Evolutionary conservation across 2,797 vertebrate species (phyloP), one percentile per base, ranked within the genome.

Genomic region (Molossus molossus): DNA sequence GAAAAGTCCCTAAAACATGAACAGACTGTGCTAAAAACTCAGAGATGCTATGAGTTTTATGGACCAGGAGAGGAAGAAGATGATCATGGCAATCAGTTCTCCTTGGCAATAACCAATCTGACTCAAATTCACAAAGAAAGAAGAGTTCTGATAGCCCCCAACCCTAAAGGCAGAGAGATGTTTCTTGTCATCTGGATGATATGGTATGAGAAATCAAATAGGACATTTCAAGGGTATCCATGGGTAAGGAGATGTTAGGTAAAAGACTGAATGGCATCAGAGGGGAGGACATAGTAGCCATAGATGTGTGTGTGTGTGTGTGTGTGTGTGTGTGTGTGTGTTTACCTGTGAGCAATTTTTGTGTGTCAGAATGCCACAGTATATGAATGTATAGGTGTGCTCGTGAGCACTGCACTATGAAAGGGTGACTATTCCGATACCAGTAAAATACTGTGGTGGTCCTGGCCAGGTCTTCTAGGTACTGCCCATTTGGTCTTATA

Each of bases 211-310:
- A 90, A 87, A 87, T 72, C 3, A 95, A 58, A 40, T 0, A 37
- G 3, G 9, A 60, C 27, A 75, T 80, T 79, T 91, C 15, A 82
- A 86, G 9, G 86, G 15, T 7, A 85, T 76, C 18, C 20, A 62
- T 1, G 2, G 3, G 8, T 27, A 77, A 82, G 20, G 21, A 27
- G 10, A 81, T 21, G 1, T 0, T 4, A 40, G 1, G 45, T 1
- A 77, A 77, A 76, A 90, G 40, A 58, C 0, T 21, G 84, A 80
- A 62, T 14, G 29, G 1, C 14, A 45, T 2, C 1, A 72, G 0
- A 33, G n/a, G 7, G 11, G 27, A 82, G 12, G 69, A 21, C 10
- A 65, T 18, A 64, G 9, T n/a, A 70, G 14, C 1, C 2, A 1
- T 50, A 3, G 80, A 2, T 79, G 1, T 60, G 27, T 62, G 5